phyloP scores from a whole-genome alignment of 2,888 invertebrate species.

The Eucera pruinosa region DNA sequence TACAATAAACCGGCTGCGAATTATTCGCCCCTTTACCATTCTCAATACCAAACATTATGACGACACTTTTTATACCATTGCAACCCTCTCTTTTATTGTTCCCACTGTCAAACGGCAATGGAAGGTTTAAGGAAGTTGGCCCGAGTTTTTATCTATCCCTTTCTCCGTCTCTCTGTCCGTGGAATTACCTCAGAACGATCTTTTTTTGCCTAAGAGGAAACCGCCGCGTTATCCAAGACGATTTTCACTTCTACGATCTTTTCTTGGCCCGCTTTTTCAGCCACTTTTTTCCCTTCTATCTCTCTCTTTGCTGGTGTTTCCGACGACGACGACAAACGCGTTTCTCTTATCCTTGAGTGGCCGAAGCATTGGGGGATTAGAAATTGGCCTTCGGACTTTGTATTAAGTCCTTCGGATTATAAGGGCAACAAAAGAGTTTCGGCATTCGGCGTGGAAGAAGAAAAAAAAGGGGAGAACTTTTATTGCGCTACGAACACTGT shows the following conservation, averaged over 20 bases:
- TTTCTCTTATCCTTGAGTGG: conserved; percentile 79
- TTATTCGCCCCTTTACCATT: conserved; percentile 68
- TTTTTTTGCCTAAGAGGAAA: conserved; percentile 52
- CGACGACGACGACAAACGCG: conserved; percentile 67
- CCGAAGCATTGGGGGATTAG: conserved; percentile 77
- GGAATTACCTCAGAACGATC: conserved; percentile 24
- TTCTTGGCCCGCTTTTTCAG: conserved; percentile 60
- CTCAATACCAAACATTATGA: conserved; percentile 72
- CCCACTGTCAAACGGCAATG: conserved; percentile 52
- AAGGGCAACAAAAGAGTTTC: too few relatives aligned
- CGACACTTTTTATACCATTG: conserved; percentile 61
- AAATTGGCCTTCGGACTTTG: conserved; percentile 79
- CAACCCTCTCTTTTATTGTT: conserved; percentile 58
- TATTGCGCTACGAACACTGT: conserved; percentile 38
- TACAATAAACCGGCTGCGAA: conserved; percentile 71
- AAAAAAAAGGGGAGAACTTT: conserved; percentile 53
- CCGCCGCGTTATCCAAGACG: conserved; percentile 46
- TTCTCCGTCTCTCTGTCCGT: too few relatives aligned
- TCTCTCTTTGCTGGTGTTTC: conserved; percentile 43
- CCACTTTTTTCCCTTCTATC: conserved; percentile 65
- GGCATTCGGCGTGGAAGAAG: conserved; percentile 22
- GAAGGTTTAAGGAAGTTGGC: conserved; percentile 62
- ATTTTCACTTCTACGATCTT: conserved; percentile 58
- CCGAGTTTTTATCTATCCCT: conserved; percentile 51
- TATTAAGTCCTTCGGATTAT: conserved; percentile 30